Conservation (phyloP, 2,113 vertebrate genomes). For the Protomyctophum bolini region DNA sequence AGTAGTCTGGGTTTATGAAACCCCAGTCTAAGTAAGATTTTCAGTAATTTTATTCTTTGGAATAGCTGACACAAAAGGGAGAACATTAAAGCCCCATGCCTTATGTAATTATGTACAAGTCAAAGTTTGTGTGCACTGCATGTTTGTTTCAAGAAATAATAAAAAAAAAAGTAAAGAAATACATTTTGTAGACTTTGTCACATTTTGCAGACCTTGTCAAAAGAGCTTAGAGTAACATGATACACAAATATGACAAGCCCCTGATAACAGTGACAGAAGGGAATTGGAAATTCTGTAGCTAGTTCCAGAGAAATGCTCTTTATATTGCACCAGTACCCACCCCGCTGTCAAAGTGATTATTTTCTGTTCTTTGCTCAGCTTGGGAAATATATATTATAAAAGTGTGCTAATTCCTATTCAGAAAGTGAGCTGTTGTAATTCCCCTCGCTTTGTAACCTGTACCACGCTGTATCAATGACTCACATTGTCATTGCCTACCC, state of each 20-base stretch:
- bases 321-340: constrained; percentile 42
- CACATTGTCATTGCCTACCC: not conserved
- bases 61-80: not conserved
- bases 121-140: constrained; percentile 42
- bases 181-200: constrained; percentile 59
- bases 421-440: constrained; percentile 30
- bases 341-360: constrained; percentile 52
- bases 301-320: constrained; percentile 56
- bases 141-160: constrained; percentile 51
- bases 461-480: not conserved
- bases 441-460: constrained; percentile 12
- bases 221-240: constrained; percentile 63
- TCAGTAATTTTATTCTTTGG: not conserved
- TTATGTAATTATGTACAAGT: constrained; percentile 29
- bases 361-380: constrained; percentile 34
- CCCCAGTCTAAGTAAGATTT: not conserved
- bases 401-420: constrained; percentile 28
- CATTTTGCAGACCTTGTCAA: constrained; percentile 61
- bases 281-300: constrained; percentile 65
- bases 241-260: constrained; percentile 64
- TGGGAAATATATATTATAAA: constrained; percentile 34
- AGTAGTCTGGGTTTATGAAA: constrained; percentile 4
- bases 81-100: constrained; percentile 6
- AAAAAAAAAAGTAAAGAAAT: constrained; percentile 37
- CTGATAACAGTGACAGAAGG: constrained; percentile 64